Evolutionary conservation across 2,888 invertebrate species (phyloP).

Genomic region (Drosophila trichaetosa): DNA sequence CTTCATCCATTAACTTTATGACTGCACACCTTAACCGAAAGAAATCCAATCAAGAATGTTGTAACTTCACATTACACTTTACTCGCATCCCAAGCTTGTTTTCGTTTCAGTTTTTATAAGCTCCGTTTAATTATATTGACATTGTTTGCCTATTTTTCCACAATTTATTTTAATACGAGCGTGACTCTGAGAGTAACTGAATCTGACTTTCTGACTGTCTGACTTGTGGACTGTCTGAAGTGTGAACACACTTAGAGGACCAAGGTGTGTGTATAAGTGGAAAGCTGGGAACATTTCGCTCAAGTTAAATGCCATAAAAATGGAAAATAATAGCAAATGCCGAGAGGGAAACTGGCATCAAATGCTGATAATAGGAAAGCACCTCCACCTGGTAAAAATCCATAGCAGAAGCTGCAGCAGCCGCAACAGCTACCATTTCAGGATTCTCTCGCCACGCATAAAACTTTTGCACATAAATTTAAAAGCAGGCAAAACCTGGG

Average conservation of each 20-base stretch:
- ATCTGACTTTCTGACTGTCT: slow-evolving; percentile 3
- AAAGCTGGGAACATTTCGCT: slow-evolving; percentile 17
- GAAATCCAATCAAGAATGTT: slow-evolving; percentile 60
- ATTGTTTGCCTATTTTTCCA: slow-evolving; percentile 57
- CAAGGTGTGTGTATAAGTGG: slow-evolving; percentile 1
- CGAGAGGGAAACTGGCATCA: slow-evolving; percentile 38
- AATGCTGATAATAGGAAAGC: slow-evolving; percentile 70
- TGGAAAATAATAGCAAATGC: slow-evolving; percentile 65
- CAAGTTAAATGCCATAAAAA: slow-evolving; percentile 73
- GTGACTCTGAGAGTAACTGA: slow-evolving; percentile 24
- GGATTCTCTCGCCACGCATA: slow-evolving; percentile 52
- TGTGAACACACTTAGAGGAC: slow-evolving; percentile 2
- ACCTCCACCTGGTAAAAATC: slow-evolving; percentile 27
- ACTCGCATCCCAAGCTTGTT: not conserved
- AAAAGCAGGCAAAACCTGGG: slow-evolving; percentile 48
- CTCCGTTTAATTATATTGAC: slow-evolving; percentile 77
- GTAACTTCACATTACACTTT: slow-evolving; percentile 26
- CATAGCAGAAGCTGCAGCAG: slow-evolving; percentile 7
- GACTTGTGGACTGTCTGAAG: not conserved
- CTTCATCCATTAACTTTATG: slow-evolving; percentile 50
- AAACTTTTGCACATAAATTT: slow-evolving; percentile 79
- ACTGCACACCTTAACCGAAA: slow-evolving; percentile 28
- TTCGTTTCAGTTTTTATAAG: slow-evolving; percentile 52
- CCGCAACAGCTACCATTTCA: slow-evolving; percentile 5
- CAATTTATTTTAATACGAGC: slow-evolving; percentile 49